These are phyloP conservation scores for Zonitis immaculata DNA, from an alignment of 2,888 invertebrate genomes.

Conservation along the genomic window DNA sequence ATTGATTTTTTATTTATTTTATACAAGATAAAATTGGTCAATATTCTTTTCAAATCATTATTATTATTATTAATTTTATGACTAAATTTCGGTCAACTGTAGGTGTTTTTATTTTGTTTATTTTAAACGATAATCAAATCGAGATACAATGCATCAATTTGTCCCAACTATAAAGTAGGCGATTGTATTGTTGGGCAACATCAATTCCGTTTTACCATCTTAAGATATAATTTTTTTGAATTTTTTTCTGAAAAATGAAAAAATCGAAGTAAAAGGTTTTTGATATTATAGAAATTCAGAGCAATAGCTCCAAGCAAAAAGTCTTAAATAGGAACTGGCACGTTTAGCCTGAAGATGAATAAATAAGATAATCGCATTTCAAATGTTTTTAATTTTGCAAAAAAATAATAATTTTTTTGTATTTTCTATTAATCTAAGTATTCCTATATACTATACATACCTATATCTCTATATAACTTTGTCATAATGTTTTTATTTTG, in stretches of 20 bases:
- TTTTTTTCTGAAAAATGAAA: not conserved
- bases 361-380: slow-evolving; percentile 25
- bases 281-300: slow-evolving; percentile 9
- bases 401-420: no score
- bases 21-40: not conserved
- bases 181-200: not conserved
- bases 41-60: no score
- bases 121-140: not conserved
- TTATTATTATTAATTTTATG: not conserved
- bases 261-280: slow-evolving; percentile 28
- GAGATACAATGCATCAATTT: not conserved
- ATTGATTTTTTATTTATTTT: not conserved
- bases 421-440: no score
- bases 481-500: slow-evolving; percentile 3
- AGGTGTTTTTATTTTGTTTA: not conserved
- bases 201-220: not conserved
- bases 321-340: slow-evolving; percentile 17
- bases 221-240: slow-evolving; percentile 7
- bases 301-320: not conserved
- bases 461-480: not conserved
- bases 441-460: no score
- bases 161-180: not conserved
- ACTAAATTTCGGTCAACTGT: not conserved
- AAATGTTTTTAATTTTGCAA: not conserved
- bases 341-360: slow-evolving; percentile 25